phyloP scores from a whole-genome alignment of 2,797 vertebrate genomes.

The Bradypodion ventrale region DNA sequence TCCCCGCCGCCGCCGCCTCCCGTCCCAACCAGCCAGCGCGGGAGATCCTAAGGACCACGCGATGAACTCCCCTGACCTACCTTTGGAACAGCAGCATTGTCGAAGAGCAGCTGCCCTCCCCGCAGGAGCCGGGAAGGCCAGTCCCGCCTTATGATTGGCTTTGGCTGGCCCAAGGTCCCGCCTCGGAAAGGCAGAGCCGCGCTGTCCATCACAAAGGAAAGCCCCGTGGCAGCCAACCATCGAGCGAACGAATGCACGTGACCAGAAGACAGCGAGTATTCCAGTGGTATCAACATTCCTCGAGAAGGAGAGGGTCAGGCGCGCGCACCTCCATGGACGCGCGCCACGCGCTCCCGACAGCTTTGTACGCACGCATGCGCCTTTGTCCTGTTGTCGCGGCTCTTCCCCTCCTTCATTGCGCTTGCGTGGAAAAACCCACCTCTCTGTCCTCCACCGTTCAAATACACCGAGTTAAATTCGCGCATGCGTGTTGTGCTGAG shows the following conservation, averaged over 20 bases:
- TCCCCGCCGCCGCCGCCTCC: too few species aligned
- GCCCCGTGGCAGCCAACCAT: background rate
- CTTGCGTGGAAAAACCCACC: too few species aligned
- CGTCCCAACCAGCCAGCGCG: too few species aligned
- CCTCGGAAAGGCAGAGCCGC: background rate
- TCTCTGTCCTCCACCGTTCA: too few species aligned
- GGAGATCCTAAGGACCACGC: background rate
- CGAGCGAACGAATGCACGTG: background rate
- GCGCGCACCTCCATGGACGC: too few species aligned
- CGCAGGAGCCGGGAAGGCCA: background rate
- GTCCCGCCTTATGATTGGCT: constrained; percentile 14
- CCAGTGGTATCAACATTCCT: too few species aligned
- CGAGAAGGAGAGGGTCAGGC: background rate
- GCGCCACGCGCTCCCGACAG: too few species aligned
- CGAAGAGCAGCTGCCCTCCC: too few species aligned
- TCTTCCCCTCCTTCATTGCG: too few species aligned
- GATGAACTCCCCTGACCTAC: constrained; percentile 46
- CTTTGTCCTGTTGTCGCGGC: too few species aligned
- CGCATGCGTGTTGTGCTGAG: background rate
- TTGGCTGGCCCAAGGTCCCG: accelerated
- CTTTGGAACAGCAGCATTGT: background rate
- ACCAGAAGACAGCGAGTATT: background rate
- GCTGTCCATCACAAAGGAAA: constrained; percentile 1
- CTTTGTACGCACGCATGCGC: background rate
- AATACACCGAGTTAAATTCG: background rate